Base-by-base conservation (phyloP, 2,888 invertebrate genomes). In the Cephonodes hylas region DNA sequence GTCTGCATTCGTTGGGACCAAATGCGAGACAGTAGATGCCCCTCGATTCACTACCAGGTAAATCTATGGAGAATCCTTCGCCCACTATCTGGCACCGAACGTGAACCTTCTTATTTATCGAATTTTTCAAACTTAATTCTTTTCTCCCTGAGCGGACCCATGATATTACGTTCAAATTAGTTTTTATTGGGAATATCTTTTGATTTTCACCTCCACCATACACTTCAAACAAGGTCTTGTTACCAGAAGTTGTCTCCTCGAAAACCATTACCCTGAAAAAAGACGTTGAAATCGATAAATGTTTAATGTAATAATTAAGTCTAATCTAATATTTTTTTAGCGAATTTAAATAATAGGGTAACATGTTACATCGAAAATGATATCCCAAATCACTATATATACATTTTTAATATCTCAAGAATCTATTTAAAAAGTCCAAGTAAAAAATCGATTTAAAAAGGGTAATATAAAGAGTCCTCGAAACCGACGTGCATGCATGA, bases 121-220 rank as follows among this genome's bases (percentile, higher is more conserved):
- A 77, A 63, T 91, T 92, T 67, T 90, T 90, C 60, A 92, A 64
- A 60, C 88, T 91, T 0, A 92, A 73, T 58, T 91, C 90, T 61
- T 89, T 91, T 6, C 88, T 71, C 0, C 86, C 91, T 0, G 81
- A 61, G 1, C 86, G 77, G 3, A 91, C 85, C 87, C 89, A 92
- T 0, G 90, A 88, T 66, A 92, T 72, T 0, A 73, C 73, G 42
- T 71, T 78, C 66, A 80, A 73, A 63, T 84, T 91, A 0, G 89
- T 89, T 65, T 90, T 89, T 22, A 92, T 84, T 0, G 91, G 91
- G 64, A 91, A 92, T 67, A 81, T 86, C 0, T n/a, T n/a, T n/a
- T 82, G 79, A 42, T 76, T 81, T 0, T 87, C 86, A 1, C 71
- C 60, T 1, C 89, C 89, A 5, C 86, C 86, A 22, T 65, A 63